Conservation (phyloP, 2,113 vertebrate species). For the Xiphorhynchus elegans region DNA sequence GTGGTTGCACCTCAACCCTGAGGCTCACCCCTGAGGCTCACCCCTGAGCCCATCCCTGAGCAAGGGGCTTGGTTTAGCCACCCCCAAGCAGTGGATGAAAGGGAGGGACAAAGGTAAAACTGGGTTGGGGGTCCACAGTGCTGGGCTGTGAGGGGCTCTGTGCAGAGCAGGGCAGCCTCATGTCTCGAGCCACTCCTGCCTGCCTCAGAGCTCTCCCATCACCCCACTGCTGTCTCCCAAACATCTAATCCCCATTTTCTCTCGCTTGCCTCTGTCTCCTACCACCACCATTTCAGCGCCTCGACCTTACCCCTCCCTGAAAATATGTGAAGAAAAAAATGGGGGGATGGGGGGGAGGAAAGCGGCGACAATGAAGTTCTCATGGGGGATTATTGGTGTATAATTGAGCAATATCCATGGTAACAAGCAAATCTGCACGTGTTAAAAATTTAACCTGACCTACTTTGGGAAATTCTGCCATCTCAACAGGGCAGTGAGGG, state of each 20-base stretch:
- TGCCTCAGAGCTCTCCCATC: not conserved
- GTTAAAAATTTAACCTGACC: constrained; percentile 65
- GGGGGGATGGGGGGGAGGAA: not conserved
- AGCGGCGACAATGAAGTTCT: constrained; percentile 6
- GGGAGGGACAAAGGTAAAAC: not conserved
- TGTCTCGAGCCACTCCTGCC: accelerated
- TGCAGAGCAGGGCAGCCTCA: not conserved
- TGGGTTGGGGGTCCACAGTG: accelerated
- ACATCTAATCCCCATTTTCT: not conserved
- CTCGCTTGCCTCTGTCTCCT: not conserved
- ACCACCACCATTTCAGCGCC: not conserved
- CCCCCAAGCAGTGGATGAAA: not conserved
- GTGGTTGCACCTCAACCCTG: accelerated
- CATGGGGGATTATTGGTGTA: constrained; percentile 63
- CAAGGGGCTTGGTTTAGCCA: not conserved
- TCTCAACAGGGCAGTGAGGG: not conserved
- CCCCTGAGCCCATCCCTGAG: not conserved
- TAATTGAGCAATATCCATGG: constrained; percentile 72
- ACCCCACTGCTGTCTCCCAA: not conserved
- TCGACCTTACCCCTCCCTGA: not conserved
- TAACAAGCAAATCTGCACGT: constrained; percentile 57
- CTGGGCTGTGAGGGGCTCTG: not conserved
- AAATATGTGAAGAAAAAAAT: not conserved
- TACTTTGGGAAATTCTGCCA: constrained; percentile 59
- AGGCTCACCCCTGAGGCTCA: no score